Base-by-base conservation (phyloP, 1,140 invertebrate species). In the Tribolium madens region DNA sequence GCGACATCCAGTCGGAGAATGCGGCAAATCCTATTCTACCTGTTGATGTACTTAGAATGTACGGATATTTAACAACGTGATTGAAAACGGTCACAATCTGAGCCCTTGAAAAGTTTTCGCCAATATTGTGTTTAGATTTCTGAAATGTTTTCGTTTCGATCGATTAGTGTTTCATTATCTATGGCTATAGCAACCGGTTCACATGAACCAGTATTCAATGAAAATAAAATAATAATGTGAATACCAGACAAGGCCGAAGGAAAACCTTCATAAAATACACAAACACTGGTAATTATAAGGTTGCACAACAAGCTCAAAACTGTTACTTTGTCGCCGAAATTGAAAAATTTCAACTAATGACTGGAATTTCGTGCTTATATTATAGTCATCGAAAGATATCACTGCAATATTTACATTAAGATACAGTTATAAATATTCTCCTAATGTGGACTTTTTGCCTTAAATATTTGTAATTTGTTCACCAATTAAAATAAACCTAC, bases 11-110 rank as follows among this genome's bases (percentile, higher is more conserved):
- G 81, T 79, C 81, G 81, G 81, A 70, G 81, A 83, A 83, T 83
- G 81, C 81, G 76, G 79, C 76, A 79, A 83, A 81, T 83, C 80
- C 79, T 79, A 81, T 80, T 81, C 78, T 83, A 83, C 81, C 81
- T 83, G 80, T 81, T 80, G 70, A 52, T 73, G 52, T 53, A 73
- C 68, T 73, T 57, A 57, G 52, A 74, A 74, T 74, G 57, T 64
- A 64, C 26, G 57, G 26, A 64, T 33, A 33, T 64, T 64, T 64
- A 64, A 33, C n/a, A 64, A 33, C 21, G 57, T 64, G 57, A 64
- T 64, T 64, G 57, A 64, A 31, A 33, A 33, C 57, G 57, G 57
- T 64, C 57, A 64, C 57, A 64, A 64, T 64, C 57, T 64, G 13
- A 57, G 18, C 50, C 14, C 50, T 5, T 57, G 48, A 12, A 7